These are phyloP conservation scores for Sigmodon hispidus DNA, from an alignment of 2,113 vertebrate species.

Conservation along the genomic window DNA sequence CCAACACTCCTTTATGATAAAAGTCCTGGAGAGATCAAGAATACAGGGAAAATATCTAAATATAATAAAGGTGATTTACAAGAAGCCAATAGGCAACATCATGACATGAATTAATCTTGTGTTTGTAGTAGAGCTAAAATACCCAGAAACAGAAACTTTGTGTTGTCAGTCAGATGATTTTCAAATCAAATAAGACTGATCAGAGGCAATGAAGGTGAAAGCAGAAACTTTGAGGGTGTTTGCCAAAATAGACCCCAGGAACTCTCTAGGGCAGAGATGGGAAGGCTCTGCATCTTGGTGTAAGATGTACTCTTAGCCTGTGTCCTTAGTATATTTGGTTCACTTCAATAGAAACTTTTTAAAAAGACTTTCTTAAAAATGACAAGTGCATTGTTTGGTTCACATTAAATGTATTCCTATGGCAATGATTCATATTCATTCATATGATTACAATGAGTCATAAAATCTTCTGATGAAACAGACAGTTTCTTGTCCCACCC, in stretches of 20 bases:
- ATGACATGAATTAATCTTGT: background rate
- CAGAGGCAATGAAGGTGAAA: background rate
- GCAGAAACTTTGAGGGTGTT: background rate
- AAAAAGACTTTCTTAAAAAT: background rate
- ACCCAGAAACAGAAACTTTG: background rate
- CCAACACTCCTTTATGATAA: too few relatives aligned
- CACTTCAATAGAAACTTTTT: background rate
- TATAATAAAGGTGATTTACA: too few relatives aligned
- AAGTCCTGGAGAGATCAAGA: too few relatives aligned
- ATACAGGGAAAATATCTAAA: too few relatives aligned
- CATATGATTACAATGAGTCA: background rate
- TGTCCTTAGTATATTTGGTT: background rate
- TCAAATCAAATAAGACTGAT: background rate
- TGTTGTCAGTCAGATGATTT: background rate
- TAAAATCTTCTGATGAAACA: constrained; percentile 8
- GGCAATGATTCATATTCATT: too few relatives aligned
- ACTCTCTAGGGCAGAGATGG: background rate
- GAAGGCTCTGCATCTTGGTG: background rate
- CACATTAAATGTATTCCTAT: constrained; percentile 1
- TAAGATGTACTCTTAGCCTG: background rate
- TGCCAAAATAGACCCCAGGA: background rate
- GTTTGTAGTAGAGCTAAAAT: background rate
- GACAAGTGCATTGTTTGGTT: background rate
- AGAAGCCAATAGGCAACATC: too few relatives aligned
- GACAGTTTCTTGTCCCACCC: background rate